Evolutionary conservation across 2,797 vertebrate species (phyloP), one percentile per base, ranked within the genome.

Genomic region (Sebastes matsubarae): DNA sequence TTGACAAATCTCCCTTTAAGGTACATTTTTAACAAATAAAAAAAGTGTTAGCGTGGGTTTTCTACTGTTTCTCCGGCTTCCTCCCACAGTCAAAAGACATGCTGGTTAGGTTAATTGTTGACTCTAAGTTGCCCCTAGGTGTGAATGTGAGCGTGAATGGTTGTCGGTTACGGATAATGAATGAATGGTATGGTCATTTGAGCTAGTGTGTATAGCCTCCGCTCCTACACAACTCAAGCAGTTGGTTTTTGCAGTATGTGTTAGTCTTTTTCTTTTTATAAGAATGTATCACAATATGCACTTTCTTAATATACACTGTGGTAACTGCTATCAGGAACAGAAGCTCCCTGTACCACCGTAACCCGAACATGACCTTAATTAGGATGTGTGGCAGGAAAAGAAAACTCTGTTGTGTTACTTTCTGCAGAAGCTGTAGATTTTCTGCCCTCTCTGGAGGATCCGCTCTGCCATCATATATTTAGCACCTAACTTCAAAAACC

Each of bases 401-500:
- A 60, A 68, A 25, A 38, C 59, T 22, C n/a, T 61, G 22, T 58
- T 60, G 79, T 81, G 70, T 46, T 74, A 13, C 20, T n/a, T 22
- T 57, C 9, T 63, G 72, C 8, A 24, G 52, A 54, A 65, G 46
- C 18, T 64, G 50, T 18, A 18, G 32, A 34, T 58, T 54, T 13
- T 22, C 24, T 36, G 22, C n/a, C 54, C 66, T 66, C 89, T 78
- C 60, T 42, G 74, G 87, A 85, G 88, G 29, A 30, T 87, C 72
- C 29, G 60, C 74, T 81, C 50, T 16, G 79, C 75, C 30, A 38
- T 79, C 81, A 63, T 80, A 77, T 79, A 84, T 88, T 89, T 91
- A 92, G 84, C 85, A 81, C 75, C 80, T 64, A 11, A 80, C 88
- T 84, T 90, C 80, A 85, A 46, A 91, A 91, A 88, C 65, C 69